These are phyloP conservation scores for Caenorhabditis zanzibari DNA, from an alignment of 2,888 invertebrate genomes.

Conservation along the genomic window DNA sequence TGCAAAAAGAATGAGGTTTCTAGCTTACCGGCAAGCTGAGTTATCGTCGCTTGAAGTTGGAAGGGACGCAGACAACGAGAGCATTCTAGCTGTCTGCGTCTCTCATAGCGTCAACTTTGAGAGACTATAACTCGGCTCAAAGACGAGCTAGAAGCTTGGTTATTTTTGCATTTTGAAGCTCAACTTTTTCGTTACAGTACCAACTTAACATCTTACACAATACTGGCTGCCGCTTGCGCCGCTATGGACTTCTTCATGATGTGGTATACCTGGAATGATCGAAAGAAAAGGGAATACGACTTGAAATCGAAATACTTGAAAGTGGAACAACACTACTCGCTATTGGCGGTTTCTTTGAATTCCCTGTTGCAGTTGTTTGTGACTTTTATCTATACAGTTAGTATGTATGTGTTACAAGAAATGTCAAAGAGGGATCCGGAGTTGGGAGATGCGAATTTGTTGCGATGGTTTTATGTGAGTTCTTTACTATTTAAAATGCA, in stretches of 20 bases:
- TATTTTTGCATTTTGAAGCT: no score
- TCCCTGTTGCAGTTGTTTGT: constrained; percentile 55
- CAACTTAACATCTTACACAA: constrained; percentile 47
- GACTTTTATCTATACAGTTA: constrained; percentile 45
- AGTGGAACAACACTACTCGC: constrained; percentile 51
- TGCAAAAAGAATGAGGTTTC: no score
- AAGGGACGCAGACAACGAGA: no score
- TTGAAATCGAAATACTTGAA: constrained; percentile 53
- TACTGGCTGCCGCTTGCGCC: constrained; percentile 31
- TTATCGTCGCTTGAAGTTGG: no score
- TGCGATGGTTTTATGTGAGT: constrained; percentile 62
- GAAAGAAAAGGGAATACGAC: constrained; percentile 35
- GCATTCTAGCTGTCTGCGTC: no score
- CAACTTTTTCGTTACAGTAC: no score
- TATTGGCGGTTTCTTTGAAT: constrained; percentile 54
- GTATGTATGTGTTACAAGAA: constrained; percentile 36
- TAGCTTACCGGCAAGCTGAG: no score
- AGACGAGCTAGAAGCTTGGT: no score
- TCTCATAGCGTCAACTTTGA: no score
- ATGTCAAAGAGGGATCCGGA: constrained; percentile 24
- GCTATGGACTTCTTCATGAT: constrained; percentile 50
- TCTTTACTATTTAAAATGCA: no score
- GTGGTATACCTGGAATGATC: constrained; percentile 55
- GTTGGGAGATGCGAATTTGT: constrained; percentile 45
- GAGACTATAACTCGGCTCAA: no score